A percentile compares a stretch with the other conserved stretches of the same genome.
Conservation (phyloP, 1,140 invertebrate species). For the Mya arenaria region DNA sequence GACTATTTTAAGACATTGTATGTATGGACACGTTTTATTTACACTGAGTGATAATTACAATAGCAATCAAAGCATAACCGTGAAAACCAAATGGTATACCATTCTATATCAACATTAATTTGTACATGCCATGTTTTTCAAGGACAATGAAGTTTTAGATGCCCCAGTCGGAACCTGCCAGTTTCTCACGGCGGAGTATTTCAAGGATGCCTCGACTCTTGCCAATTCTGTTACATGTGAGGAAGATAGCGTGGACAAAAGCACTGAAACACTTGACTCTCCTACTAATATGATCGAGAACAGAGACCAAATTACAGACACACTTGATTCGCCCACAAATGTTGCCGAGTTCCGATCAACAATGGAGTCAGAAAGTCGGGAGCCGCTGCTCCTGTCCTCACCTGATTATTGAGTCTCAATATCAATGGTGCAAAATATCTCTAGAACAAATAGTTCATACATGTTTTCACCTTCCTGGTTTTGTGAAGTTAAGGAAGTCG, state of each 20-base stretch:
- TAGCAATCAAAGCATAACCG: too few relatives aligned
- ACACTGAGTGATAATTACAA: too few relatives aligned
- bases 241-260: neutral
- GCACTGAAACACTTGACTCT: neutral
- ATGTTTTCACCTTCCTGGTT: too few relatives aligned
- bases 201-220: slow-evolving; percentile 49
- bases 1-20: too few relatives aligned
- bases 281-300: too few relatives aligned
- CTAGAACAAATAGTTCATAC: too few relatives aligned
- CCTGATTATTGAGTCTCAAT: slow-evolving; percentile 2
- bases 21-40: too few relatives aligned
- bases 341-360: slow-evolving; percentile 31
- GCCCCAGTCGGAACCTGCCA: slow-evolving; percentile 9
- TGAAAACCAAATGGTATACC: too few relatives aligned
- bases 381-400: slow-evolving; percentile 28
- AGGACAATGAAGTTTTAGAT: slow-evolving; percentile 44
- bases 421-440: too few relatives aligned
- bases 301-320: too few relatives aligned
- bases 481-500: too few relatives aligned
- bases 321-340: neutral
- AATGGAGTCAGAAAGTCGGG: slow-evolving; percentile 43
- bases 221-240: neutral
- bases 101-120: too few relatives aligned
- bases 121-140: neutral
- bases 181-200: slow-evolving; percentile 27